phyloP scores from a whole-genome alignment of 2,888 invertebrate genomes.

The Mellilla xanthometata region DNA sequence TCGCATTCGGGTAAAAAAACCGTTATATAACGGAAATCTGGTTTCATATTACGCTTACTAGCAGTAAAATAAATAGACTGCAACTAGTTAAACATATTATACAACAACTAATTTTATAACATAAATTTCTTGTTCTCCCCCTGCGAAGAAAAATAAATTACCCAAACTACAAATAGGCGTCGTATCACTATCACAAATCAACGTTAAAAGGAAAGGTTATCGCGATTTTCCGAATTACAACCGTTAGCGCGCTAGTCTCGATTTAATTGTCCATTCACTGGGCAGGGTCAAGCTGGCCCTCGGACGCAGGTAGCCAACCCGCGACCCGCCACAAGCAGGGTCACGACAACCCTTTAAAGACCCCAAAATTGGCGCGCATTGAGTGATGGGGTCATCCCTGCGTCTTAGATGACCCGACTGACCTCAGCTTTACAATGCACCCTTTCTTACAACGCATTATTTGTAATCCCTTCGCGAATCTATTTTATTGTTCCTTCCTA shows the following conservation, averaged over 20 bases:
- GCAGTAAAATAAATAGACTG: too few species aligned
- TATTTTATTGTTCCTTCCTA: slow-evolving; percentile 74
- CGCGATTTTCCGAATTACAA: slow-evolving; percentile 67
- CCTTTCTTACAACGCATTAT: slow-evolving; percentile 80
- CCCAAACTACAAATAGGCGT: slow-evolving; percentile 51
- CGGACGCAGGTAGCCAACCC: slow-evolving; percentile 73
- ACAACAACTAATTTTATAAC: background rate
- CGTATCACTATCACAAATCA: slow-evolving; percentile 50
- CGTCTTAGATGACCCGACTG: slow-evolving; percentile 72
- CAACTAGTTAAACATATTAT: too few species aligned
- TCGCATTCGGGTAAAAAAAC: too few species aligned
- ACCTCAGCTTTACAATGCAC: slow-evolving; percentile 66
- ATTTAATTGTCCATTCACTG: slow-evolving; percentile 74
- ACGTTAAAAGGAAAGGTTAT: slow-evolving; percentile 63
- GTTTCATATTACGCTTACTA: too few species aligned
- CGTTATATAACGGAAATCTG: background rate
- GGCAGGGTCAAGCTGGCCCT: slow-evolving; percentile 61
- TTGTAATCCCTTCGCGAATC: slow-evolving; percentile 84
- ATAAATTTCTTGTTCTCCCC: slow-evolving; percentile 12
- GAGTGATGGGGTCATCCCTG: slow-evolving; percentile 78
- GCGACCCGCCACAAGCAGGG: slow-evolving; percentile 63
- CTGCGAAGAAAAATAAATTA: slow-evolving; percentile 29
- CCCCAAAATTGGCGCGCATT: slow-evolving; percentile 77
- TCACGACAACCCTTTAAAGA: slow-evolving; percentile 77
- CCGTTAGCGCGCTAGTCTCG: slow-evolving; percentile 70